A percentile compares a stretch with the other conserved stretches of the same genome.
Conservation (phyloP, 2,113 vertebrate species). For the Psittacus erithacus region DNA sequence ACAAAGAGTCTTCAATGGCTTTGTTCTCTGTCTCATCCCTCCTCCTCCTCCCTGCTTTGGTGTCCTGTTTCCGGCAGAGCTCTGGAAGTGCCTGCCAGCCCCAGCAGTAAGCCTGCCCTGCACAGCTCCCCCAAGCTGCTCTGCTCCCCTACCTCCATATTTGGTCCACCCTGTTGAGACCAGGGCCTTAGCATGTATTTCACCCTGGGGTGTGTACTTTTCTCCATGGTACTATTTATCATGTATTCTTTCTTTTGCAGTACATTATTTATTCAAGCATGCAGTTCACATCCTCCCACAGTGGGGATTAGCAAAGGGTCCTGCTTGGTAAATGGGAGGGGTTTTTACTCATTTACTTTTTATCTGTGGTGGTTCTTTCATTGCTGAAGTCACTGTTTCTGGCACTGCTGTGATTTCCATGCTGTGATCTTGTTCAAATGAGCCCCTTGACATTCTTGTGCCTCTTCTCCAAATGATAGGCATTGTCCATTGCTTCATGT, state of each 20-base stretch:
- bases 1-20: neutral
- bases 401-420: slow-evolving; percentile 21
- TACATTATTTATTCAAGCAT: slow-evolving; percentile 39
- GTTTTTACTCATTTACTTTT: slow-evolving; percentile 1
- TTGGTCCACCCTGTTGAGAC: neutral
- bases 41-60: neutral
- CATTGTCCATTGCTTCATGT: neutral
- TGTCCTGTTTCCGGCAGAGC: neutral
- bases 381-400: slow-evolving; percentile 34
- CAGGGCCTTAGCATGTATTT: neutral
- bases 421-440: slow-evolving; percentile 2
- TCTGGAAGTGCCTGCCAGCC: neutral
- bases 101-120: neutral
- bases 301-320: slow-evolving; percentile 20
- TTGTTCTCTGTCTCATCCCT: neutral
- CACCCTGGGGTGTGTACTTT: neutral
- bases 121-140: neutral
- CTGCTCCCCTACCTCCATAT: neutral
- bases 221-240: slow-evolving; percentile 3
- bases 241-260: neutral
- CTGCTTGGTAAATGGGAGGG: neutral
- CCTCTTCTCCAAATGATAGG: neutral
- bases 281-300: slow-evolving; percentile 50
- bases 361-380: slow-evolving; percentile 48
- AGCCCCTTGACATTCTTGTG: slow-evolving; percentile 12